These are phyloP conservation scores for Macropis europaea DNA, from an alignment of 2,888 invertebrate genomes.

Conservation along the genomic window DNA sequence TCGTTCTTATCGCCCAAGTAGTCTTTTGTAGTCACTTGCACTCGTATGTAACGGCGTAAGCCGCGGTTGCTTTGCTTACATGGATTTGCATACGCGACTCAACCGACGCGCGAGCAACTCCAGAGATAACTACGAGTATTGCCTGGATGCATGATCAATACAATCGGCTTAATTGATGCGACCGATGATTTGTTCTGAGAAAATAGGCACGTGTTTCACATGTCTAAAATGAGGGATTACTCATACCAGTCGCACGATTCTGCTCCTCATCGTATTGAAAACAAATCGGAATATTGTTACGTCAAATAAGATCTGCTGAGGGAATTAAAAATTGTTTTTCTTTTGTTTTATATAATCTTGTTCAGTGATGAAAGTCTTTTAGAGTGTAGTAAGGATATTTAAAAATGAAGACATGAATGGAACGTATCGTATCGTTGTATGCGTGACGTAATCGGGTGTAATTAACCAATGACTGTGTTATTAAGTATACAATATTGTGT, in stretches of 20 bases:
- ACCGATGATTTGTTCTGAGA: constrained; percentile 5
- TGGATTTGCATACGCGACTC: constrained; percentile 4
- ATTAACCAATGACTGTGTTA: not conserved
- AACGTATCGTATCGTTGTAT: no score
- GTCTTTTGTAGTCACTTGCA: not conserved
- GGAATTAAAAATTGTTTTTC: no score
- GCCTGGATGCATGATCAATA: constrained; percentile 22
- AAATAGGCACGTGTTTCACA: not conserved
- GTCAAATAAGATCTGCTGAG: no score
- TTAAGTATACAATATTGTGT: not conserved
- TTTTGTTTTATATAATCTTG: no score
- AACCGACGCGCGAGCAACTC: not conserved
- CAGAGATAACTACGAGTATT: constrained; percentile 20
- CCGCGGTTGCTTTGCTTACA: not conserved
- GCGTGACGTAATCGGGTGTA: not conserved
- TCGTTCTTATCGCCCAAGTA: constrained; percentile 22
- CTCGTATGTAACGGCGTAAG: not conserved
- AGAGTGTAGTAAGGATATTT: no score
- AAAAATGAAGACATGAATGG: no score
- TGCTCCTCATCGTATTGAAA: not conserved
- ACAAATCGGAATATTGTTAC: not conserved
- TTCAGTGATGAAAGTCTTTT: no score
- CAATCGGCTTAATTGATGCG: constrained; percentile 23
- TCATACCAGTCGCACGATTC: not conserved
- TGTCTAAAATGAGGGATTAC: not conserved